Base-by-base conservation (phyloP, 2,888 invertebrate species). In the Entomobrya proxima region DNA sequence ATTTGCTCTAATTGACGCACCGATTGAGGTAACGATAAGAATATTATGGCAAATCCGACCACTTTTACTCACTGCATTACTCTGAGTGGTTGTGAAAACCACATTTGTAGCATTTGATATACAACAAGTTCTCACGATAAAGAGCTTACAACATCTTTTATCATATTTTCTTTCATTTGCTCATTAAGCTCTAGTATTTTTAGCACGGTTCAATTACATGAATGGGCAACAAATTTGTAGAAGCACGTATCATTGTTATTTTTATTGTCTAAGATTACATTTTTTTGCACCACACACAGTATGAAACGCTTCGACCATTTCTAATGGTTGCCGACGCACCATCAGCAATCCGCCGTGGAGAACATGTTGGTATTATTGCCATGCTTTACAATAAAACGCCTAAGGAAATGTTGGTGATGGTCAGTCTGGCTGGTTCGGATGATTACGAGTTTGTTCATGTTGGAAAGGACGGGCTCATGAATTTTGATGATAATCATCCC, bases 241-340 rank as follows among this genome's bases (percentile, higher is more conserved):
- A 52, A 21, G 27, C 1, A 18, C 18, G 18, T 52, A 21, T 52
- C 18, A 35, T 58, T 18, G 1, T 40, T 50, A 64, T 13, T 40
- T 61, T 13, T 58, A 18, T 50, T 21, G 21, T 15, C 40, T 24
- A 67, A 24, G 21, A 27, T 37, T 7, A 7, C 2, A 40, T 40
- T 27, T n/a, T 18, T 32, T 47, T 15, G 32, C 35, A 30, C 40
- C 35, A 58, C 64, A 90, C 86, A 30, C 89, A 92, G 92, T 92
- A 92, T 88, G 91, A 92, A 37, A 92, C 91, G 21, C 91, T 91
- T 21, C 91, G 93, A 2, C 92, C 93, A 64, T 93, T 94, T 91
- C 93, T 93, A 91, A 93, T 93, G 90, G 92, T 92, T 55, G 91
- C 93, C 4, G 93, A 93, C 89, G 92, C 92, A 50, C 93, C 94